phyloP scores from a whole-genome alignment of 2,113 vertebrate species.

The Cyanistes caeruleus region DNA sequence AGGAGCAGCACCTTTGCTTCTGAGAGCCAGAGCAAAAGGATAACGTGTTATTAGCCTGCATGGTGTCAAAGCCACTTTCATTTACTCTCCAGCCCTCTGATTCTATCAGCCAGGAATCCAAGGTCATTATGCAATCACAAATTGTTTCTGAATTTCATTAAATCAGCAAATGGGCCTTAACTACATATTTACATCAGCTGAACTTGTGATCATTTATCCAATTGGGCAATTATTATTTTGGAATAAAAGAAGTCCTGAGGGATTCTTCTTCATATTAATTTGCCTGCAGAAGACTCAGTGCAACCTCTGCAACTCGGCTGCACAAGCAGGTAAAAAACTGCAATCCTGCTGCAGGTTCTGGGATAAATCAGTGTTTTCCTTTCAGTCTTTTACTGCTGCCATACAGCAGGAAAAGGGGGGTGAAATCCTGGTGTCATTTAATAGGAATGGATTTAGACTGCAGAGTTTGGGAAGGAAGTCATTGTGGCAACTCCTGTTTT shows the following conservation, averaged over 20 bases:
- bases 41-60: neutral
- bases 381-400: neutral
- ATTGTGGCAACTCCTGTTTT: neutral
- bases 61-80: conserved; percentile 12
- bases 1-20: neutral
- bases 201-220: conserved; percentile 43
- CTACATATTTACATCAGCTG: conserved; percentile 15
- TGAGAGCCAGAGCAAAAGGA: neutral
- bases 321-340: neutral
- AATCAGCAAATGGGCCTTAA: conserved; percentile 55
- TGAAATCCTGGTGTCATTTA: neutral
- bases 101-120: conserved; percentile 49
- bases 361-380: neutral
- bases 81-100: neutral
- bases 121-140: conserved; percentile 40
- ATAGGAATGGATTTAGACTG: neutral
- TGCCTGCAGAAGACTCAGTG: neutral
- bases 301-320: neutral
- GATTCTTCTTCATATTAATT: neutral
- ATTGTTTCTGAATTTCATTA: conserved; percentile 69
- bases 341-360: neutral
- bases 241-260: neutral
- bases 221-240: neutral
- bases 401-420: neutral
- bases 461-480: neutral